phyloP scores from a whole-genome alignment of 1,140 invertebrate species.

The Stegodyphus dumicola region DNA sequence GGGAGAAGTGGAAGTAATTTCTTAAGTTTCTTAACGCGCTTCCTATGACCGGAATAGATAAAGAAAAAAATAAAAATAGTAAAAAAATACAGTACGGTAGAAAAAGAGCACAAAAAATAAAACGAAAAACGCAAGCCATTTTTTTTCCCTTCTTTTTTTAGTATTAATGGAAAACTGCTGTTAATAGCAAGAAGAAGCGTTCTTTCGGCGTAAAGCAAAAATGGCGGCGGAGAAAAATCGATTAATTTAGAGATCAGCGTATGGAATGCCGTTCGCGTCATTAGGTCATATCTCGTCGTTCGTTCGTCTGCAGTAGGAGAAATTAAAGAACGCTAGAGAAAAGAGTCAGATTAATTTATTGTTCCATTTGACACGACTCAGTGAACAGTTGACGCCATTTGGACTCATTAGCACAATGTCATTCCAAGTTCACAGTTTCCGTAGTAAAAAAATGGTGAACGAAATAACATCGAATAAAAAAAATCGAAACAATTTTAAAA shows the following conservation, averaged over 20 bases:
- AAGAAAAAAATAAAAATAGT: conserved; percentile 23
- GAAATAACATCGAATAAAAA: background rate
- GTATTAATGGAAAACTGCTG: conserved; percentile 58
- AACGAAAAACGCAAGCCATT: conserved; percentile 15
- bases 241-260: conserved; percentile 53
- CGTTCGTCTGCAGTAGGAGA: conserved; percentile 10
- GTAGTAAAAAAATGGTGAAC: background rate
- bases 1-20: conserved; percentile 52
- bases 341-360: conserved; percentile 51
- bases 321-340: conserved; percentile 43
- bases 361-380: conserved; percentile 45
- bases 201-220: conserved; percentile 1
- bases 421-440: conserved; percentile 16
- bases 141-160: conserved; percentile 20
- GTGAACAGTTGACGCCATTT: conserved; percentile 38
- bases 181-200: conserved; percentile 36
- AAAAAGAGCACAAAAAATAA: conserved; percentile 21
- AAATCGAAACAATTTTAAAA: conserved; percentile 5
- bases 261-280: conserved; percentile 26
- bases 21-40: conserved; percentile 50
- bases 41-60: conserved; percentile 47
- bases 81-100: conserved; percentile 26
- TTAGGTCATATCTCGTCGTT: conserved; percentile 49
- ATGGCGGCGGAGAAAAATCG: conserved; percentile 42
- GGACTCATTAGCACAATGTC: conserved; percentile 41